Conservation (phyloP, 2,797 vertebrate species). For the Channallabes apus region DNA sequence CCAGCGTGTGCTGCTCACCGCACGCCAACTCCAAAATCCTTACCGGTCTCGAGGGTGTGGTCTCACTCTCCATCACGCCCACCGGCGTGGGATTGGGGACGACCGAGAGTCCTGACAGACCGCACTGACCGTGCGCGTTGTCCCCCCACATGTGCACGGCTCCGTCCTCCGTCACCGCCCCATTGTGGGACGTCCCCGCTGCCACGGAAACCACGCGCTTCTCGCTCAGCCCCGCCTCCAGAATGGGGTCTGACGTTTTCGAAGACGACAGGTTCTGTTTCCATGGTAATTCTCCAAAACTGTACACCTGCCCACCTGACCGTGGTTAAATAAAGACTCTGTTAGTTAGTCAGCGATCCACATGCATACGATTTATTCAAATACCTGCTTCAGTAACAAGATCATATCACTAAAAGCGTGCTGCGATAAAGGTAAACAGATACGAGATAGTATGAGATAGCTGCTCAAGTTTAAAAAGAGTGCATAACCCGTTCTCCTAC, state of each 20-base stretch:
- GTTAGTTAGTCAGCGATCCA: neutral
- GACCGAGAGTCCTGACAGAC: slow-evolving; percentile 72
- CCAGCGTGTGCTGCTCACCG: slow-evolving; percentile 88
- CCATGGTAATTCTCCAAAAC: slow-evolving; percentile 88
- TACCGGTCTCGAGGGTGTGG: slow-evolving; percentile 72
- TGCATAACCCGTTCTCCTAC: slow-evolving; percentile 64
- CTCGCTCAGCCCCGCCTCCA: slow-evolving; percentile 83
- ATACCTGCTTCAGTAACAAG: neutral
- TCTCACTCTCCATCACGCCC: slow-evolving; percentile 79
- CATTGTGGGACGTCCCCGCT: slow-evolving; percentile 87
- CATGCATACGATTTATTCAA: neutral
- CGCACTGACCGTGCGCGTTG: slow-evolving; percentile 89
- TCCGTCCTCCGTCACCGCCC: slow-evolving; percentile 87
- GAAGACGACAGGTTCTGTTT: slow-evolving; percentile 67
- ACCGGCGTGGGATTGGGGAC: slow-evolving; percentile 85
- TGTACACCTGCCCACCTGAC: slow-evolving; percentile 90
- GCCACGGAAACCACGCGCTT: slow-evolving; percentile 83
- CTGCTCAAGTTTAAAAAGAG: neutral
- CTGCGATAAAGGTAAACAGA: neutral
- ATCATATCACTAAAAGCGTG: neutral
- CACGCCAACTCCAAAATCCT: slow-evolving; percentile 87
- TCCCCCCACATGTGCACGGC: slow-evolving; percentile 94
- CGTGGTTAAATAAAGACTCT: neutral
- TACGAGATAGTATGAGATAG: neutral
- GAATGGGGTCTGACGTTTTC: slow-evolving; percentile 66